Conservation (phyloP, 2,113 vertebrate species). For the Xerus inauris region DNA sequence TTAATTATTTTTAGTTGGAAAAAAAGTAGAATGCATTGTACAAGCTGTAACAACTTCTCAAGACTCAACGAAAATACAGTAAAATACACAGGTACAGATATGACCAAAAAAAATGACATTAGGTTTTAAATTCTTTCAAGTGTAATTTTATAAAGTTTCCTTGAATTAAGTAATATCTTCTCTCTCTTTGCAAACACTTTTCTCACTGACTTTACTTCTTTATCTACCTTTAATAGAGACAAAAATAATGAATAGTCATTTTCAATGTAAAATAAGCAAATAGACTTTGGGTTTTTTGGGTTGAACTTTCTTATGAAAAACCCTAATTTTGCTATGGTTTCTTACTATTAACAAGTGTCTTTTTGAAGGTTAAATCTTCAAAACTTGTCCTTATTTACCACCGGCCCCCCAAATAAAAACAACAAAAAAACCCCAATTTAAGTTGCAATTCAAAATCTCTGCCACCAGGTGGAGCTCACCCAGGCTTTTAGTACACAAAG, state of each 20-base stretch:
- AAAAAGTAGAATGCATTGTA: neutral
- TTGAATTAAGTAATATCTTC: neutral
- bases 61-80: neutral
- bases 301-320: neutral
- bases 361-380: constrained; percentile 33
- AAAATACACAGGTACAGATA: neutral
- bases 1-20: constrained; percentile 23
- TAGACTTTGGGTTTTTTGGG: constrained; percentile 1
- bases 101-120: neutral
- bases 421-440: neutral
- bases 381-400: neutral
- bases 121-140: neutral
- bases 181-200: neutral
- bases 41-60: neutral
- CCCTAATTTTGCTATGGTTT: neutral
- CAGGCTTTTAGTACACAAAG: neutral
- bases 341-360: neutral
- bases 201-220: neutral
- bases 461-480: constrained; percentile 41
- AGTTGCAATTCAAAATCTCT: constrained; percentile 52
- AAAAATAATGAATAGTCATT: constrained; percentile 4
- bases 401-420: neutral
- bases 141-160: neutral
- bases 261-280: constrained; percentile 16
- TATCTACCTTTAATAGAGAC: neutral